Conservation (phyloP, 2,888 invertebrate species). For the Esperia sulphurella region DNA sequence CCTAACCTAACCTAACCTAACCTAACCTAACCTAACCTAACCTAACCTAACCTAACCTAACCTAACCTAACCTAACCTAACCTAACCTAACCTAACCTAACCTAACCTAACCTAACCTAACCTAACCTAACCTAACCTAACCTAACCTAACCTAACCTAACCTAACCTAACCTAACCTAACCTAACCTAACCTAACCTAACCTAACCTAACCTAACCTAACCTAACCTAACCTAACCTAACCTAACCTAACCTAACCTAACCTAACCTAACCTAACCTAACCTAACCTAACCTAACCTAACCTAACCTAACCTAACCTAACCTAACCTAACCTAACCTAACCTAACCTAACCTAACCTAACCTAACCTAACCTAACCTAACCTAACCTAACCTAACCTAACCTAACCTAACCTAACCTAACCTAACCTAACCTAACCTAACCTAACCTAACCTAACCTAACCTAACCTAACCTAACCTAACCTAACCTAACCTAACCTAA, state of each 20-base stretch:
- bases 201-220: constrained; percentile 19
- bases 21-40: constrained; percentile 20
- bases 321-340: too few species aligned
- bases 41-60: constrained; percentile 16
- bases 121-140: constrained; percentile 19
- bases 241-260: constrained; percentile 11
- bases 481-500: too few species aligned
- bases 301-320: too few species aligned
- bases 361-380: too few species aligned
- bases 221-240: constrained; percentile 22
- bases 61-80: constrained; percentile 19
- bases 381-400: too few species aligned
- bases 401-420: too few species aligned
- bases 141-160: constrained; percentile 22
- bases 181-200: constrained; percentile 24
- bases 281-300: too few species aligned
- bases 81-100: constrained; percentile 19
- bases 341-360: too few species aligned
- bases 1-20: constrained; percentile 24
- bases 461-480: too few species aligned
- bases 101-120: constrained; percentile 19
- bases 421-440: too few species aligned
- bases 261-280: too few species aligned
- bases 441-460: too few species aligned
- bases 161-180: constrained; percentile 22